Evolutionary conservation across 2,113 vertebrate species (phyloP), one percentile per base, ranked within the genome.

Genomic region (Cynopterus brachyotis): DNA sequence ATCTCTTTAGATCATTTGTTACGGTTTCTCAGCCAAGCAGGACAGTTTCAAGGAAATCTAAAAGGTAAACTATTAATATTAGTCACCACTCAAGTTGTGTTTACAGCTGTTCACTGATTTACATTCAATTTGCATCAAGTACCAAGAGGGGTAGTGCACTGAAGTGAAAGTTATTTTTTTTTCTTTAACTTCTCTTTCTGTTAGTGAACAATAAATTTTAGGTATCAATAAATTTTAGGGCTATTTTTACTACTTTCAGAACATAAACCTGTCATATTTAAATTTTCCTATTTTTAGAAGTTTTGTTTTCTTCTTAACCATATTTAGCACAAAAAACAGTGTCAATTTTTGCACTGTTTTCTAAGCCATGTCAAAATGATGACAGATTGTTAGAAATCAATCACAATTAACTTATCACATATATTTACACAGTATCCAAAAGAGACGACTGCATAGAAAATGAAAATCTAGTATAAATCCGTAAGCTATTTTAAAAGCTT

Each of bases 101-200:
- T 97, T 98, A 91, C 5, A 93, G 62, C 37, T 95, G 79, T 95
- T 94, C 16, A 30, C 69, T 96, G 92, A 92, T 60, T 83, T 91
- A 87, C 16, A 91, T 88, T 32, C 80, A 91, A 95, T 94, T 96
- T 64, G 66, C 69, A 96, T 26, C 22, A 97, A 97, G 84, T 53
- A 11, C 17, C 0, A 97, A 78, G 32, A 94, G n/a, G 47, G 59
- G 64, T 94, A 89, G 6, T 59, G 3, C 78, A 92, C 8, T 95
- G 70, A 97, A 53, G 0, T 82, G 62, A 64, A 53, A 45, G 78
- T 1, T 1, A 0, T 8, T 30, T 83, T n/a, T 37, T 1, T 57
- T 32, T 28, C 26, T 42, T 35, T 24, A 53, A 95, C 47, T 81
- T 32, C 2, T 89, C 62, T 94, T 93, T 13, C 9, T 10, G n/a